These are phyloP conservation scores for Caenorhabditis sinica DNA, from an alignment of 2,888 invertebrate genomes.

Conservation along the genomic window DNA sequence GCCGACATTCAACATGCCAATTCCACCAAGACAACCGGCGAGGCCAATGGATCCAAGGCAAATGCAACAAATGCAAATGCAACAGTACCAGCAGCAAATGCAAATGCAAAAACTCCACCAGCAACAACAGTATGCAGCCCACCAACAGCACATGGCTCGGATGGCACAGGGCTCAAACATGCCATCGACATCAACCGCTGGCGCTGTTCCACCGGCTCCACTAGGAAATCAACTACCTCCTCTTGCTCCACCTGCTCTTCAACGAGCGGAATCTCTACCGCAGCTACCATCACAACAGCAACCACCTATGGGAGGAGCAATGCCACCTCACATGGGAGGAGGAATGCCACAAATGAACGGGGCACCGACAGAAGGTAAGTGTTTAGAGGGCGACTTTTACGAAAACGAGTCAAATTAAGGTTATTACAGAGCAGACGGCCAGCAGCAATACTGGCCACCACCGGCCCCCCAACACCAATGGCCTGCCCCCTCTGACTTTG, in stretches of 20 bases:
- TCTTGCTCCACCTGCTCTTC: conserved; percentile 40
- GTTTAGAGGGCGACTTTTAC: not conserved
- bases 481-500: conserved; percentile 55
- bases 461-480: conserved; percentile 16
- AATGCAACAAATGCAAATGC: conserved; percentile 40
- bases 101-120: conserved; percentile 51
- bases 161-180: not conserved
- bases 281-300: conserved; percentile 49
- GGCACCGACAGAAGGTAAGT: conserved; percentile 40
- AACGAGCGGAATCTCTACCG: conserved; percentile 51
- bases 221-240: conserved; percentile 18
- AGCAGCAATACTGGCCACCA: conserved; percentile 39
- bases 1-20: conserved; percentile 37
- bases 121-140: conserved; percentile 41
- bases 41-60: conserved; percentile 18
- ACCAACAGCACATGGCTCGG: conserved; percentile 35
- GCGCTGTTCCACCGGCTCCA: not conserved
- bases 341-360: conserved; percentile 48
- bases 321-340: conserved; percentile 26
- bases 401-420: conserved; percentile 50
- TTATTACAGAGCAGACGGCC: conserved; percentile 59
- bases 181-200: conserved; percentile 1
- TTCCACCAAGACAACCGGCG: conserved; percentile 18
- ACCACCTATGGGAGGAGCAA: conserved; percentile 1
- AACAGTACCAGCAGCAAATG: conserved; percentile 31